Conservation (phyloP, 1,140 invertebrate genomes). For the Cyclina sinensis region DNA sequence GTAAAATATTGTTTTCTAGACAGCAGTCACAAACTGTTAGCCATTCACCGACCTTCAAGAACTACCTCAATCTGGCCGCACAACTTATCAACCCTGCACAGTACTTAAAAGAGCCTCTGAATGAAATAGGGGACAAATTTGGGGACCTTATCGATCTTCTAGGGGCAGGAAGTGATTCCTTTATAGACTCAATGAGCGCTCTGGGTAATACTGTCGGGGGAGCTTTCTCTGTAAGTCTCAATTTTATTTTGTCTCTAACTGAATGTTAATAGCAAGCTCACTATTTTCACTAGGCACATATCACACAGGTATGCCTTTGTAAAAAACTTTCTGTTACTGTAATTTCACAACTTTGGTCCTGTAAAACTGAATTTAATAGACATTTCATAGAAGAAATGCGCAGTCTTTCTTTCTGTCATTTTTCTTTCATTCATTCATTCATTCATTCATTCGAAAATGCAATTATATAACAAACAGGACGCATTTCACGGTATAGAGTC, state of each 20-base stretch:
- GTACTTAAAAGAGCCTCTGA: constrained; percentile 26
- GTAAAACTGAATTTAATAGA: too few relatives aligned
- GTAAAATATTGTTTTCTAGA: too few relatives aligned
- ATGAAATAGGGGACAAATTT: constrained; percentile 39
- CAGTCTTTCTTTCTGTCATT: too few relatives aligned
- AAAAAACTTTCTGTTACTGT: too few relatives aligned
- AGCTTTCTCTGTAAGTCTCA: constrained; percentile 25
- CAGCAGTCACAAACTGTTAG: not conserved
- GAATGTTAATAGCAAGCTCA: too few relatives aligned
- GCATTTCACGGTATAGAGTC: constrained; percentile 39
- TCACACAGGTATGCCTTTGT: too few relatives aligned
- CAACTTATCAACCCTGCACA: not conserved
- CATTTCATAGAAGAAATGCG: too few relatives aligned
- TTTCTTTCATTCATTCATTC: too few relatives aligned
- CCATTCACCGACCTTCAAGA: constrained; percentile 13
- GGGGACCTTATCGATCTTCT: constrained; percentile 51
- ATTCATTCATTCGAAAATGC: too few relatives aligned
- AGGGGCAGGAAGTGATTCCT: constrained; percentile 29
- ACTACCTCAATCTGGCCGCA: constrained; percentile 23
- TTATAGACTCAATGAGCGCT: constrained; percentile 51
- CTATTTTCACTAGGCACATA: too few relatives aligned
- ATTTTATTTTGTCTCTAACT: too few relatives aligned
- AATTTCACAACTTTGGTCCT: too few relatives aligned
- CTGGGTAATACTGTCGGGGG: constrained; percentile 12
- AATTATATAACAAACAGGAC: not conserved